Base-by-base conservation (phyloP, 2,888 invertebrate species). In the Rhagophthalmus giganteus region DNA sequence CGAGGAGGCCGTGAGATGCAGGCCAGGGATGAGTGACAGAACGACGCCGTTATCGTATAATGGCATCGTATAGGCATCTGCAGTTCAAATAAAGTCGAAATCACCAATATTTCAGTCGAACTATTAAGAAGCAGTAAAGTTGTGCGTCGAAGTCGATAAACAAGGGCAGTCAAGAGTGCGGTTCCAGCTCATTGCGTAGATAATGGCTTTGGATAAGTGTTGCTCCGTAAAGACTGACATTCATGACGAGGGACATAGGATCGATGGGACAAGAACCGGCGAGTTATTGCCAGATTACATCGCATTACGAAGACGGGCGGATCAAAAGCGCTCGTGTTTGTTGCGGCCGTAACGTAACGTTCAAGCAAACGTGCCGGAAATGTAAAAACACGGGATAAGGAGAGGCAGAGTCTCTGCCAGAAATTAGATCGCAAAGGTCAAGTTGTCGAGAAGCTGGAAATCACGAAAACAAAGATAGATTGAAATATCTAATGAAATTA, bases 401-500 rank as follows among this genome's bases (percentile, higher is more conserved):
- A 44, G 50, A 55, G 38, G 51, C 55, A 57, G 55, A 54, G 53
- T 55, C 54, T 47, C 54, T 20, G 20, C 58, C 49, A 61, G 59
- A 62, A 61, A 62, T 61, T 63, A 59, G 57, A 63, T 58, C 57
- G 56, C 54, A 41, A 51, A 58, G 61, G 63, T 61, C 62, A 62
- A 62, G 60, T 54, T 54, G 58, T 45, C 49, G 40, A 37, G 41
- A 37, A 55, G 53, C 53, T 56, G 51, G 57, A 46, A 55, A 61
- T 56, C 59, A 51, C 55, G 68, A 67, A 64, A 65, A 64, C 64
- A 59, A 61, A 64, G 61, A 62, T 63, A 62, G 67, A 68, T 69
- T 68, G 68, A 69, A 70, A 68, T 70, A 68, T 69, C 68, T 66
- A 68, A 64, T 65, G 64, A 66, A 70, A 68, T 68, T 70, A 69